Evolutionary conservation across 2,888 invertebrate genomes (phyloP).

Genomic region (Luperina nickerlii): DNA sequence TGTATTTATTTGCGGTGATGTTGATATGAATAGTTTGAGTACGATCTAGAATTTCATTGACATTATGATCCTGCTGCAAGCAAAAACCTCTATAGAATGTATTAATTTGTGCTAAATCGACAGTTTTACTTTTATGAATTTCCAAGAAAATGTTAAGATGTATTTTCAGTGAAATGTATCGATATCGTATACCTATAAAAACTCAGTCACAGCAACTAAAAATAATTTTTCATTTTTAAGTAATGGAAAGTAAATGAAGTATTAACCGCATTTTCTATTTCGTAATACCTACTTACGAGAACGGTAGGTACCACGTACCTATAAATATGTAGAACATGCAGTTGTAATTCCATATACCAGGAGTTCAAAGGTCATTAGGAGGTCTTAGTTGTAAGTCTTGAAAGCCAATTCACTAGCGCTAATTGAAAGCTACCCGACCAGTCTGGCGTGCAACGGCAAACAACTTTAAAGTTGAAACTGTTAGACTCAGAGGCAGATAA

Average conservation of each 20-base stretch:
- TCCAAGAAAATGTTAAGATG: neutral
- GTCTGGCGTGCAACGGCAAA: constrained; percentile 54
- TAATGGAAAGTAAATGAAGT: neutral
- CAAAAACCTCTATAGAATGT: neutral
- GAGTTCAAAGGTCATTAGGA: constrained; percentile 61
- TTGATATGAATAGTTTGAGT: neutral
- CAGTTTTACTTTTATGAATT: neutral
- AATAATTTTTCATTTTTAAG: neutral
- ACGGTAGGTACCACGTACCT: constrained; percentile 2
- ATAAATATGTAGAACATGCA: constrained; percentile 32
- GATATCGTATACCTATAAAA: constrained; percentile 2
- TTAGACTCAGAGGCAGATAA: constrained; percentile 56
- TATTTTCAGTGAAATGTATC: neutral
- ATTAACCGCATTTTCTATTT: neutral
- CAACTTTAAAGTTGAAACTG: constrained; percentile 64
- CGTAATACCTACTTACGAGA: neutral
- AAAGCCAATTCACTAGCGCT: constrained; percentile 66
- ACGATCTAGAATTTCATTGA: neutral
- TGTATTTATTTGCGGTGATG: constrained; percentile 31
- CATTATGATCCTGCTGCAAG: neutral
- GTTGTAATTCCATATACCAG: constrained; percentile 37
- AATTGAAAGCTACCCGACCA: constrained; percentile 70
- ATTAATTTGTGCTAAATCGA: constrained; percentile 8
- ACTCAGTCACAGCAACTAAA: neutral
- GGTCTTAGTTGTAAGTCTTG: constrained; percentile 61